Percentiles rank a stretch among this genome's conserved stretches.
Evolutionary conservation across 2,888 invertebrate species (phyloP).

Genomic region (Chalcis sispes): DNA sequence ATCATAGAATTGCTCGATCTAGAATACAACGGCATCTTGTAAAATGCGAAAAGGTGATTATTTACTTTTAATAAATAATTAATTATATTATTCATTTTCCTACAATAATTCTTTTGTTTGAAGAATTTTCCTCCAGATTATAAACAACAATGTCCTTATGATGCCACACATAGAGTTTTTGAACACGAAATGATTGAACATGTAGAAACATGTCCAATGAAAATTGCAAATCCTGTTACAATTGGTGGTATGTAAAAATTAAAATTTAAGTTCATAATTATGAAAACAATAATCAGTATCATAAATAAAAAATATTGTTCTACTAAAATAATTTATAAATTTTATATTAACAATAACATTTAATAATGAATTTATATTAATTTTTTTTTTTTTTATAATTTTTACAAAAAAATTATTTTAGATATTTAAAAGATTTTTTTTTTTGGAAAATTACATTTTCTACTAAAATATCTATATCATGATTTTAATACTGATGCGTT

Average conservation of each 20-base stretch:
- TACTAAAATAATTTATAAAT: background rate
- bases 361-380: constrained; percentile 17
- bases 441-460: constrained; percentile 9
- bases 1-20: constrained; percentile 65
- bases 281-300: too few relatives aligned
- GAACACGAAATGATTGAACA: constrained; percentile 67
- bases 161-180: constrained; percentile 70
- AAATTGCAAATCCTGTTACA: constrained; percentile 55
- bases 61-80: background rate
- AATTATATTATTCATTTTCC: background rate
- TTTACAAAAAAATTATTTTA: too few relatives aligned
- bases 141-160: constrained; percentile 70
- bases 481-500: too few relatives aligned
- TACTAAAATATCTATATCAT: too few relatives aligned
- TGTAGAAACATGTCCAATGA: constrained; percentile 63
- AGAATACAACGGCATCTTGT: constrained; percentile 70
- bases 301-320: background rate
- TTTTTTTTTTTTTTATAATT: background rate
- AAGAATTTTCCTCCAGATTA: constrained; percentile 69
- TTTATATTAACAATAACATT: background rate
- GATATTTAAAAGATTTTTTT: too few relatives aligned
- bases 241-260: constrained; percentile 58
- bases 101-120: background rate
- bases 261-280: background rate
- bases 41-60: constrained; percentile 71